Percentiles rank a stretch among this genome's conserved stretches.
These are phyloP conservation scores for Erebia epiphron DNA, from an alignment of 2,888 invertebrate genomes.

Conservation along the genomic window DNA sequence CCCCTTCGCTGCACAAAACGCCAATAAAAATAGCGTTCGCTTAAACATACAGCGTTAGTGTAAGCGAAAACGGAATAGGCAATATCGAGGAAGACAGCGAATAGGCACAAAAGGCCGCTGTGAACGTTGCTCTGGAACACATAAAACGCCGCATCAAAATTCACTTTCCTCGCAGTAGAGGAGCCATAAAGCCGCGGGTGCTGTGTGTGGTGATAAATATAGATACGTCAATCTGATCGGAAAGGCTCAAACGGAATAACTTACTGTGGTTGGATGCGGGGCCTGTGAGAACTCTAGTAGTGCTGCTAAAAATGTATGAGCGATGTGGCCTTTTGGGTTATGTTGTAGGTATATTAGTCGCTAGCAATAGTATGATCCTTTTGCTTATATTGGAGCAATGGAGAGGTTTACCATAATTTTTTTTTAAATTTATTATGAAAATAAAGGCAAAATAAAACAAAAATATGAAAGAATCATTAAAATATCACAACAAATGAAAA, in stretches of 20 bases:
- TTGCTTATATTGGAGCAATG: no score
- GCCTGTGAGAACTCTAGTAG: neutral
- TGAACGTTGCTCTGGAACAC: conserved; percentile 65
- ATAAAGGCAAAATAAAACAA: no score
- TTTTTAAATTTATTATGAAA: no score
- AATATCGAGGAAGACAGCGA: conserved; percentile 43
- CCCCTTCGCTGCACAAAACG: conserved; percentile 32
- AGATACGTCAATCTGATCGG: conserved; percentile 45
- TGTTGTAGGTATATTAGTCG: no score
- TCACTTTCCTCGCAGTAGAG: conserved; percentile 68
- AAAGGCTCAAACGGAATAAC: conserved; percentile 33
- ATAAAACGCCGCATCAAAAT: conserved; percentile 73
- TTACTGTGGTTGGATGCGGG: conserved; percentile 10
- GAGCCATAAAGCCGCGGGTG: conserved; percentile 59
- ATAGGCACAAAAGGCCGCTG: conserved; percentile 37
- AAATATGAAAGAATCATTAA: no score
- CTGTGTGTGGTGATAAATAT: conserved; percentile 54
- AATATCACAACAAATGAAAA: no score
- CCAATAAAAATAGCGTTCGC: conserved; percentile 33
- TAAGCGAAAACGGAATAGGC: conserved; percentile 44
- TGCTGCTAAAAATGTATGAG: neutral
- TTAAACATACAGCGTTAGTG: conserved; percentile 35
- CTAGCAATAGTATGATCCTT: no score
- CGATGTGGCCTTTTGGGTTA: neutral
- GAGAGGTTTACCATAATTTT: no score